These are phyloP conservation scores for Colostygia pectinataria DNA, from an alignment of 2,888 invertebrate genomes.

Conservation along the genomic window DNA sequence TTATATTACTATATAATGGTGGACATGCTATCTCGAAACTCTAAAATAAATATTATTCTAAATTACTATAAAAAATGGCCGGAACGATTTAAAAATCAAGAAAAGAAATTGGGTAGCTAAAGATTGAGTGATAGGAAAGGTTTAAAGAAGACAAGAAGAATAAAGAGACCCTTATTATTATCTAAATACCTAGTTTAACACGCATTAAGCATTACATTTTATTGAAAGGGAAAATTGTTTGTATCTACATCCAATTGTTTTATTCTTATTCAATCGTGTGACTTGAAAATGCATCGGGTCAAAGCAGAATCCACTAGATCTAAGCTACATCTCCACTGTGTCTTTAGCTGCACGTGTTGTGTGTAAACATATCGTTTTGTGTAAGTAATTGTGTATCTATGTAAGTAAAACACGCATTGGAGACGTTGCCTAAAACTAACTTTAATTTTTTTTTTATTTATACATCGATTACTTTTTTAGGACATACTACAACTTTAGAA, in stretches of 20 bases:
- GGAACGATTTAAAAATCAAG: constrained; percentile 71
- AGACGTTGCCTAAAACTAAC: neutral
- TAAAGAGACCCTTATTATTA: constrained; percentile 14
- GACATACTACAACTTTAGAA: constrained; percentile 26
- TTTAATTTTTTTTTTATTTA: neutral
- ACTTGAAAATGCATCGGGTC: neutral
- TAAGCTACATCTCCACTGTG: no score
- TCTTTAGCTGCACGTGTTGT: no score
- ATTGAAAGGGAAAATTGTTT: constrained; percentile 8
- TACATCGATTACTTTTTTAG: constrained; percentile 13
- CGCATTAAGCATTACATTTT: constrained; percentile 15
- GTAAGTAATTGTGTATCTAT: neutral
- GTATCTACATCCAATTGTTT: constrained; percentile 1
- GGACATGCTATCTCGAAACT: constrained; percentile 11
- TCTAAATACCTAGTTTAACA: constrained; percentile 14
- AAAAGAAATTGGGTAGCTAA: constrained; percentile 36
- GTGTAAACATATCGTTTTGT: neutral
- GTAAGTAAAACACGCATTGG: neutral
- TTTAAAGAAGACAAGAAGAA: constrained; percentile 13
- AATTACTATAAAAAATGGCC: constrained; percentile 78
- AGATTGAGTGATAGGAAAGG: constrained; percentile 15
- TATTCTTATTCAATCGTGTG: neutral
- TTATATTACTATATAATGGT: constrained; percentile 1
- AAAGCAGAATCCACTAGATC: neutral
- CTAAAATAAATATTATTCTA: constrained; percentile 52